phyloP scores from a whole-genome alignment of 2,888 invertebrate species.

The Chalcosyrphus nemorum region DNA sequence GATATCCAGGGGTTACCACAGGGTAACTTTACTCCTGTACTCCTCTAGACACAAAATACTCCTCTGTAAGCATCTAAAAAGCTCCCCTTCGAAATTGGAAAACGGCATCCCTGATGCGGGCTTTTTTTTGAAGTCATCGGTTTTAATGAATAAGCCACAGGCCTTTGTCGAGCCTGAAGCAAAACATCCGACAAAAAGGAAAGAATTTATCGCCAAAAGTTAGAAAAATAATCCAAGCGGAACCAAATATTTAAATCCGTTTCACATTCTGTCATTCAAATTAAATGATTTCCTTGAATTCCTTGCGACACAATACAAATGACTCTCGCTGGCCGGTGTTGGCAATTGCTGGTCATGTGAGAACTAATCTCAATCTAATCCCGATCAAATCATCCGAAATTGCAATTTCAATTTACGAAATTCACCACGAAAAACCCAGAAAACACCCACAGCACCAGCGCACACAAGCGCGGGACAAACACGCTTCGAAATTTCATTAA shows the following conservation, averaged over 20 bases:
- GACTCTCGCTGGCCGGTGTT: conserved; percentile 3
- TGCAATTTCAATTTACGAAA: conserved; percentile 66
- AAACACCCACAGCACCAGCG: neutral
- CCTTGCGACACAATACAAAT: conserved; percentile 1
- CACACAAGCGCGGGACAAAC: neutral
- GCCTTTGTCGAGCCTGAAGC: no score
- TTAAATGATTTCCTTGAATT: neutral
- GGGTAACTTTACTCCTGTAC: no score
- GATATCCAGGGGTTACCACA: no score
- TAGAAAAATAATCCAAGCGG: neutral
- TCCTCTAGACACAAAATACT: no score
- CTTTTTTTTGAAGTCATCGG: no score
- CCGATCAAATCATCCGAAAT: conserved; percentile 64
- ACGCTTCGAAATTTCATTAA: conserved; percentile 61
- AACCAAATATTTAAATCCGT: neutral
- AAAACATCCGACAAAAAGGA: no score
- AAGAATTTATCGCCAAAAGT: no score
- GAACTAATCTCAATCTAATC: conserved; percentile 68
- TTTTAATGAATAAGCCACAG: no score
- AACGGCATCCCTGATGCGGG: no score
- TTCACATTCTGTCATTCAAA: neutral
- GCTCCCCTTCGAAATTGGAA: no score
- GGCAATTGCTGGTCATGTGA: conserved; percentile 52
- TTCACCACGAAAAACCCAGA: neutral
- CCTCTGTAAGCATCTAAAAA: no score